phyloP scores from a whole-genome alignment of 2,797 vertebrate genomes.

The Sebastes alutus region DNA sequence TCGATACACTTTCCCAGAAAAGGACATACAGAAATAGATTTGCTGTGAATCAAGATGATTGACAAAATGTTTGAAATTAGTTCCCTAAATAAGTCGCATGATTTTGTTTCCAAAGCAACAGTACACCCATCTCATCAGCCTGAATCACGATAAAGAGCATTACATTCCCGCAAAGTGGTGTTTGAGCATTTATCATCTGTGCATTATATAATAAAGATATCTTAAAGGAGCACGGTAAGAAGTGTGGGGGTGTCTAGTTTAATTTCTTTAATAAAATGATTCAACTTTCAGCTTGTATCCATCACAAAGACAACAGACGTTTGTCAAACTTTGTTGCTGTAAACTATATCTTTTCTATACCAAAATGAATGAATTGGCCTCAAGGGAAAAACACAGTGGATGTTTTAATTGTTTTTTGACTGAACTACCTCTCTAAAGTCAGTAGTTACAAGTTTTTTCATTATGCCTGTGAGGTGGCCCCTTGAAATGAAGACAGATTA shows the following conservation, averaged over 20 bases:
- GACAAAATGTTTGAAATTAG: conserved; percentile 30
- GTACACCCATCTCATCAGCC: not conserved
- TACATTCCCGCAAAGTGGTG: not conserved
- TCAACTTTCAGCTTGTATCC: not conserved
- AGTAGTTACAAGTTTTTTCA: not conserved
- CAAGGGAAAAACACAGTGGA: not conserved
- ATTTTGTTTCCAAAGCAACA: conserved; percentile 8
- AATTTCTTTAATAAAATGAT: not conserved
- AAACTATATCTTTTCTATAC: not conserved
- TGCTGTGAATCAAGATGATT: conserved; percentile 36
- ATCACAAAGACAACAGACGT: not conserved
- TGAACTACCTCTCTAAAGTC: conserved; percentile 1
- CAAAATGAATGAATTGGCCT: not conserved
- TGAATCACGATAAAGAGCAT: conserved; percentile 3
- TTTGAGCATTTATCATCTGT: conserved; percentile 6
- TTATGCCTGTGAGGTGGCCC: conserved; percentile 4
- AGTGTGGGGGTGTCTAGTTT: not conserved
- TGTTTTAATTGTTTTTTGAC: not conserved
- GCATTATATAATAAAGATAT: not conserved
- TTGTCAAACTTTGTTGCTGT: not conserved
- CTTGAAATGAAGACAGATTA: conserved; percentile 54
- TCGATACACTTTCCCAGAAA: conserved; percentile 17
- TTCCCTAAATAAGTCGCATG: conserved; percentile 6
- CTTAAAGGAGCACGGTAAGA: not conserved
- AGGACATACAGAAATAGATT: conserved; percentile 25